These are phyloP conservation scores for Ceyx melanurus DNA, from an alignment of 2,113 vertebrate species.

Conservation along the genomic window DNA sequence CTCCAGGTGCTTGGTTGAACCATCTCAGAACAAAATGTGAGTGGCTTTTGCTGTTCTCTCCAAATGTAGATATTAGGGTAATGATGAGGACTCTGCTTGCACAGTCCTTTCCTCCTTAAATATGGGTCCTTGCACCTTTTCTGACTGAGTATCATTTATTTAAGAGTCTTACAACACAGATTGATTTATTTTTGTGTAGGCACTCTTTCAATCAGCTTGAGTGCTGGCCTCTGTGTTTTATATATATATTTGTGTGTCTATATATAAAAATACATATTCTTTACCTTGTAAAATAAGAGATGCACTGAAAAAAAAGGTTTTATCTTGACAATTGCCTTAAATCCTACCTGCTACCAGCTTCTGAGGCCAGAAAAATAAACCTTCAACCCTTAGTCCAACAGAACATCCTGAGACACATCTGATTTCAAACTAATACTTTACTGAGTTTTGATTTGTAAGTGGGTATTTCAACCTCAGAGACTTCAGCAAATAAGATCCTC, in stretches of 20 bases:
- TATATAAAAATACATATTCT: background rate
- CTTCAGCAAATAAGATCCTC: background rate
- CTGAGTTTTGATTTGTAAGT: background rate
- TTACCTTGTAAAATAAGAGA: background rate
- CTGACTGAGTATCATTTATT: background rate
- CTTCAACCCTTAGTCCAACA: background rate
- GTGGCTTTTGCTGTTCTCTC: background rate
- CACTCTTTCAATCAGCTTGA: background rate
- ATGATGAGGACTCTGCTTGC: background rate
- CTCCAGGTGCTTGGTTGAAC: background rate
- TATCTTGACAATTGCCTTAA: background rate
- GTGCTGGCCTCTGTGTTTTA: background rate
- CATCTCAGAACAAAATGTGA: background rate
- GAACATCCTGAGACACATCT: background rate
- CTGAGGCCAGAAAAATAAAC: conserved; percentile 28
- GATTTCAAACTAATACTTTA: background rate
- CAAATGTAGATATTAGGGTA: background rate
- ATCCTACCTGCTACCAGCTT: conserved; percentile 26
- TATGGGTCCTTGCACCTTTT: background rate
- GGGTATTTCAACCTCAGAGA: background rate
- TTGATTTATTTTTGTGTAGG: background rate
- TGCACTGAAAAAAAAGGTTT: background rate
- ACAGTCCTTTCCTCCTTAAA: background rate
- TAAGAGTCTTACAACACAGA: background rate
- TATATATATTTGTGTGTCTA: background rate